Conservation (phyloP, 2,888 invertebrate genomes). For the Spilarctia lutea region DNA sequence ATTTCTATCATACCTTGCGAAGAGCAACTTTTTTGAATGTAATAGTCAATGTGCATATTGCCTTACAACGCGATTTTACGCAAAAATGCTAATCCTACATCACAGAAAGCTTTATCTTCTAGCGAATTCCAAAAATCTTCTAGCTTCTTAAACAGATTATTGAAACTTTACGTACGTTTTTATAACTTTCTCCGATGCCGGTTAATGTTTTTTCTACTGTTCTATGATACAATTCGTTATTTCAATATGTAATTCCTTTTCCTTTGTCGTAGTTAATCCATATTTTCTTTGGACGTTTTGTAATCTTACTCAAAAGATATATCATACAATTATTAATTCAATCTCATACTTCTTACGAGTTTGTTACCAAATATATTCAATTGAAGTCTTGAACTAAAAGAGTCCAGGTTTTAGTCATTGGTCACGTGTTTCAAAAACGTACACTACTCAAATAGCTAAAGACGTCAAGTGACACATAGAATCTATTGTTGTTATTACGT, state of each 20-base stretch:
- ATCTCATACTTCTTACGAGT: not conserved
- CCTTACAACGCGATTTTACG: not conserved
- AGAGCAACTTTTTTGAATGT: not conserved
- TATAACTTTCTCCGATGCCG: not conserved
- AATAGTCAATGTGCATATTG: not conserved
- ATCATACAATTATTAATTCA: too few species aligned
- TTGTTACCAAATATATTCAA: not conserved
- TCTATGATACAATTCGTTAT: not conserved
- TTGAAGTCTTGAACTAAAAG: not conserved
- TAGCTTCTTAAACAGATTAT: not conserved
- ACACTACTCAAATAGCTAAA: conserved; percentile 1
- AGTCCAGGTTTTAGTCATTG: not conserved
- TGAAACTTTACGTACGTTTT: not conserved
- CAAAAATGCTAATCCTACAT: not conserved
- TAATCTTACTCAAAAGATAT: not conserved
- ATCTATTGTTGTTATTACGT: conserved; percentile 22
- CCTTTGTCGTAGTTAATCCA: not conserved
- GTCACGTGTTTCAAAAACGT: not conserved
- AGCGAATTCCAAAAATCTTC: not conserved
- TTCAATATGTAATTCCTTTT: not conserved
- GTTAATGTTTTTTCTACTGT: not conserved
- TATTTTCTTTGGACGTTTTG: not conserved
- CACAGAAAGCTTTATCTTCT: not conserved
- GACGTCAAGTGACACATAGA: not conserved
- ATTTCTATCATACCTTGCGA: too few species aligned